These are phyloP conservation scores for Atrina japonica DNA, from an alignment of 2,888 invertebrate genomes.

Conservation along the genomic window DNA sequence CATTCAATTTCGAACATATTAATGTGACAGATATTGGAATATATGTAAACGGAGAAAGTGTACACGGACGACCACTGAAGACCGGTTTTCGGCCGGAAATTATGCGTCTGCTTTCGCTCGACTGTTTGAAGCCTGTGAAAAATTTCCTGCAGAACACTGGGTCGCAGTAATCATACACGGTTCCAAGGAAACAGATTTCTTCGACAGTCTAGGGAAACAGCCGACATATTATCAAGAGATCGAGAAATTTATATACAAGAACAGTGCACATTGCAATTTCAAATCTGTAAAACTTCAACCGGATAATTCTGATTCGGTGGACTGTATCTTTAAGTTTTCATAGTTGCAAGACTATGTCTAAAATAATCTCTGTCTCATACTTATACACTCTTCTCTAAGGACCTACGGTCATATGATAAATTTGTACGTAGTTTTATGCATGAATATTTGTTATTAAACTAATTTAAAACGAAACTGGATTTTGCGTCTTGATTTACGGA, in stretches of 20 bases:
- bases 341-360: too few species aligned
- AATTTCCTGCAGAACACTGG: slow-evolving; percentile 28
- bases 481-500: too few species aligned
- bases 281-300: slow-evolving; percentile 17
- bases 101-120: too few species aligned
- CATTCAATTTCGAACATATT: slow-evolving; percentile 24
- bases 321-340: slow-evolving; percentile 8
- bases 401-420: background rate
- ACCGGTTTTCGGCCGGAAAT: slow-evolving; percentile 1
- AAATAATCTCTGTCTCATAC: background rate
- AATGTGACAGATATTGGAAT: slow-evolving; percentile 10
- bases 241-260: slow-evolving; percentile 9
- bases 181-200: slow-evolving; percentile 12
- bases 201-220: slow-evolving; percentile 25
- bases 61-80: slow-evolving; percentile 17
- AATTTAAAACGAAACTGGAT: too few species aligned
- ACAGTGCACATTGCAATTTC: background rate
- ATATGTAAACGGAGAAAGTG: slow-evolving; percentile 10
- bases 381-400: slow-evolving; percentile 12
- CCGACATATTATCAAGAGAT: slow-evolving; percentile 11
- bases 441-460: too few species aligned
- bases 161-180: slow-evolving; percentile 10
- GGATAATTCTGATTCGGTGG: slow-evolving; percentile 7
- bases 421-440: too few species aligned
- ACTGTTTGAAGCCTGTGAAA: too few species aligned